Conservation (phyloP, 2,888 invertebrate genomes). For the Ariolimax columbianus region DNA sequence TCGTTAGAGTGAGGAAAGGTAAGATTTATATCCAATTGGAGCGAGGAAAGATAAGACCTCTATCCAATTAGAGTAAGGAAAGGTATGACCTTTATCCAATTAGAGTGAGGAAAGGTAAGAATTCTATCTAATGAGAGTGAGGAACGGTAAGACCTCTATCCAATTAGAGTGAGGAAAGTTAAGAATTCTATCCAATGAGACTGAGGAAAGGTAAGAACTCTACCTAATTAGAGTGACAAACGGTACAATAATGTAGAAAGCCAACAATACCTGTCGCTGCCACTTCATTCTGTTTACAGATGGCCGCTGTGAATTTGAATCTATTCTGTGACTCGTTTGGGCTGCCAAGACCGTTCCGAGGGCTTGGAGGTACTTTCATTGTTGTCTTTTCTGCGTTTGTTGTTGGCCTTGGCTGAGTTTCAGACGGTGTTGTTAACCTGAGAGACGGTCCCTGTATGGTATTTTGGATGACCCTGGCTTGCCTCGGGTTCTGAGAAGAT, state of each 20-base stretch:
- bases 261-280: constrained; percentile 61
- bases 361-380: constrained; percentile 29
- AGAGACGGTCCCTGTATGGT: background rate
- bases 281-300: constrained; percentile 65
- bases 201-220: background rate
- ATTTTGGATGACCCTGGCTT: background rate
- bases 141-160: too few species aligned
- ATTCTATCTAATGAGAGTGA: background rate
- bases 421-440: background rate
- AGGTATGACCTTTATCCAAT: too few species aligned
- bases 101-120: too few species aligned
- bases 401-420: background rate
- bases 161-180: background rate
- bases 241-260: background rate
- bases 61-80: too few species aligned
- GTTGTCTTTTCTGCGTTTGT: constrained; percentile 31
- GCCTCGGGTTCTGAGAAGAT: background rate
- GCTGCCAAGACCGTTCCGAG: constrained; percentile 2
- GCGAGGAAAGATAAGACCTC: too few species aligned
- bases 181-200: background rate
- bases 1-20: too few species aligned
- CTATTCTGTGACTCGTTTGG: constrained; percentile 46
- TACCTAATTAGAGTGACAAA: background rate
- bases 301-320: constrained; percentile 62
- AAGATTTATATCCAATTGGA: too few species aligned